Conservation (phyloP, 2,113 vertebrate genomes). For the Oceanites oceanicus region DNA sequence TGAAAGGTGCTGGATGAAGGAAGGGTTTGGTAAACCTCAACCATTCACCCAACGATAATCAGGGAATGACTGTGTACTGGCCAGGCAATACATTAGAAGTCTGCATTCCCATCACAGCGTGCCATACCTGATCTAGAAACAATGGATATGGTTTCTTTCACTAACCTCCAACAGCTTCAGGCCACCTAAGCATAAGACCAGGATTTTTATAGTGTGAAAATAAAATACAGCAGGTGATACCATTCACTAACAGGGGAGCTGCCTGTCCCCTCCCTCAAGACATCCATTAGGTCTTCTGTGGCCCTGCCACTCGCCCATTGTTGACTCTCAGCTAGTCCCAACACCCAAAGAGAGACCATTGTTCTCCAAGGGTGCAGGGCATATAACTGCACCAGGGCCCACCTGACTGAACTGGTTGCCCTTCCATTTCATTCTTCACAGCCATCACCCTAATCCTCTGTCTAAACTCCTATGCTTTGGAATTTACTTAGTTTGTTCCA, state of each 20-base stretch:
- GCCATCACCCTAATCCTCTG: not conserved
- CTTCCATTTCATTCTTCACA: not conserved
- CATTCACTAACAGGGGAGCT: not conserved
- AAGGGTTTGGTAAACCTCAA: not conserved
- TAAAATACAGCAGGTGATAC: not conserved
- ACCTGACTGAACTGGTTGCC: not conserved
- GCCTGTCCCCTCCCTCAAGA: not conserved
- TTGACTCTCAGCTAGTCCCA: not conserved
- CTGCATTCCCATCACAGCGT: not conserved
- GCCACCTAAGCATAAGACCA: fast-evolving
- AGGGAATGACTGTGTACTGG: not conserved
- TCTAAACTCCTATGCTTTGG: not conserved
- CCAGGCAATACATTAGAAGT: not conserved
- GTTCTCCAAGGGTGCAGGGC: not conserved
- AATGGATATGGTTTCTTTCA: not conserved
- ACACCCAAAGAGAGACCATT: not conserved
- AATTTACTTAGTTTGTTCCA: not conserved
- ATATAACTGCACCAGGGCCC: not conserved
- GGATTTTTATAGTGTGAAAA: not conserved
- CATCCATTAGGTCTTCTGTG: not conserved
- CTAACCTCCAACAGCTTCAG: not conserved
- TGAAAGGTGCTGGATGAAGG: not conserved
- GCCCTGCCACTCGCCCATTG: not conserved
- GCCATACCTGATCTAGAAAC: not conserved
- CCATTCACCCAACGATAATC: not conserved